Percentiles rank a stretch among this genome's conserved stretches.
Evolutionary conservation across 2,888 invertebrate genomes (phyloP).

Genomic region (Peribatodes rhomboidaria): DNA sequence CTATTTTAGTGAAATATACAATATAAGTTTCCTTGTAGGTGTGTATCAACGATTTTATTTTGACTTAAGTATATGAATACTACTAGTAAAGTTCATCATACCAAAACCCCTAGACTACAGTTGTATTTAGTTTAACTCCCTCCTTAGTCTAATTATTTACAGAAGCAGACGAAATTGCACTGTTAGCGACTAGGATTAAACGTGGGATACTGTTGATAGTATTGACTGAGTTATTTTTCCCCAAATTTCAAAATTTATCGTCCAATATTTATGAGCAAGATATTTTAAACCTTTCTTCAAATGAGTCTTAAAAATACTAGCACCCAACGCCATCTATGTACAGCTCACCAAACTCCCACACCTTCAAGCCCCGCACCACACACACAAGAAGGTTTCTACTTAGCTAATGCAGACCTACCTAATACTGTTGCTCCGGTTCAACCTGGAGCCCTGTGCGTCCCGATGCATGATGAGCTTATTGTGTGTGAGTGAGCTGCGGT

Average conservation of each 20-base stretch:
- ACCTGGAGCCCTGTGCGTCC: conserved; percentile 87
- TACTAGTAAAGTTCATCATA: no score
- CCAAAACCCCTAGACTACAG: no score
- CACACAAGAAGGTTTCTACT: background rate
- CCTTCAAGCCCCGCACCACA: background rate
- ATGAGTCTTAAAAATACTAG: background rate
- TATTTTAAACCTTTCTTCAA: background rate
- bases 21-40: background rate
- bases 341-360: conserved; percentile 14
- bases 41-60: background rate
- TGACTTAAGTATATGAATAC: background rate
- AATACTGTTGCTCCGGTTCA: conserved; percentile 97
- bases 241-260: no score
- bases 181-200: no score
- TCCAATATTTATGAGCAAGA: no score
- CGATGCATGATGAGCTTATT: conserved; percentile 87
- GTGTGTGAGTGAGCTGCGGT: conserved; percentile 89
- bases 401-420: conserved; percentile 84
- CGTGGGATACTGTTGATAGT: no score
- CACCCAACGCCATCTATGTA: conserved; percentile 17
- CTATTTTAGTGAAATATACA: background rate
- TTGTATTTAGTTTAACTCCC: no score
- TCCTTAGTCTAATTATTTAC: no score
- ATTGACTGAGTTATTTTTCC: no score
- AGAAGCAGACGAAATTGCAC: no score